A percentile compares a stretch with the other conserved stretches of the same genome.
phyloP scores from a whole-genome alignment of 1,140 invertebrate genomes.

The Aporrectodea caliginosa region DNA sequence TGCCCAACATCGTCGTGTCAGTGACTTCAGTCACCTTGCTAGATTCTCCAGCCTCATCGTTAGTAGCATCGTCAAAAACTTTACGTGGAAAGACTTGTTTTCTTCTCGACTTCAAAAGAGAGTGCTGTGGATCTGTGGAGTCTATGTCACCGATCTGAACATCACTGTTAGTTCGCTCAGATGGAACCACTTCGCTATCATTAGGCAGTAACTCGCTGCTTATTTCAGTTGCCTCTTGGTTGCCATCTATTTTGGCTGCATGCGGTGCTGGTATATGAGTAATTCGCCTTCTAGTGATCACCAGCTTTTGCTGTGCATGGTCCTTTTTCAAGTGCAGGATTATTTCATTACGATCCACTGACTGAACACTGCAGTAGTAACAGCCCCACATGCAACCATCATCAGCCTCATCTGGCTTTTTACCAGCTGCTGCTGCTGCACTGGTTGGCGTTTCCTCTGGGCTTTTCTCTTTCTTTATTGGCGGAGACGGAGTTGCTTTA shows the following conservation, averaged over 20 bases:
- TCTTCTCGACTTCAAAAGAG: background rate
- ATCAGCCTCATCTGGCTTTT: background rate
- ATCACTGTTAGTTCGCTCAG: background rate
- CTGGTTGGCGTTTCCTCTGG: background rate
- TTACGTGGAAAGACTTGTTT: background rate
- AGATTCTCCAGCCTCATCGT: background rate
- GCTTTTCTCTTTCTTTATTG: background rate
- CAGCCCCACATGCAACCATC: constrained; percentile 27
- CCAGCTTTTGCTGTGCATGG: constrained; percentile 18
- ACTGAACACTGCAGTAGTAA: constrained; percentile 24
- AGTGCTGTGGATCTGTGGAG: background rate
- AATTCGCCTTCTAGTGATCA: constrained; percentile 24
- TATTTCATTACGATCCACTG: constrained; percentile 12
- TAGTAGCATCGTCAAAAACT: background rate
- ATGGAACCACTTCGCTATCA: background rate
- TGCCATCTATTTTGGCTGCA: background rate
- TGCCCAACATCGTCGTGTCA: background rate
- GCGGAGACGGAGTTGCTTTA: no score
- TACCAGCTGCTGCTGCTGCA: background rate
- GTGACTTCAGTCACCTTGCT: background rate
- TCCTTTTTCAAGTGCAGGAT: constrained; percentile 25
- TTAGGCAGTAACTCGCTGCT: background rate
- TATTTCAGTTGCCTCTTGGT: background rate
- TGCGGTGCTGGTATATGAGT: constrained; percentile 4
- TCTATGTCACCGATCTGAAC: background rate